Base-by-base conservation (phyloP, 1,140 invertebrate genomes). In the Musca domestica region DNA sequence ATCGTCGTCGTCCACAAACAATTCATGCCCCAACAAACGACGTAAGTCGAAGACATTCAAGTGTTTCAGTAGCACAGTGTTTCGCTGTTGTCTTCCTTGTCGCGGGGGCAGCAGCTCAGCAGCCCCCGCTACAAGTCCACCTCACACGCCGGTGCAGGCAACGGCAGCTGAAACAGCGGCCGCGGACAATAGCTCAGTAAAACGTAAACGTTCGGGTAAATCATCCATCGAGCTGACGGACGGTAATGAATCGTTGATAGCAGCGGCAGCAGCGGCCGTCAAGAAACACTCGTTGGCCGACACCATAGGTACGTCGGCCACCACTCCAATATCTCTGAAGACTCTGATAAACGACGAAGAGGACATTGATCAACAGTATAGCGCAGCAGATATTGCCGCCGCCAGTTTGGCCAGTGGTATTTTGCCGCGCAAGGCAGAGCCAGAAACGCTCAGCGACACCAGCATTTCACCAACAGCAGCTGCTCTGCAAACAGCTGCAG, bases 61-160 rank as follows among this genome's bases (percentile, higher is more conserved):
- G 77, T 80, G 77, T 69, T 80, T 81, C 71, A 73, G 78, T 81
- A 84, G 85, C 76, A 86, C 85, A 84, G 83, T 87, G 83, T 87
- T 87, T 85, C 86, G 86, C 83, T 87, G 86, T 84, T 87, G 86
- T 83, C 83, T 87, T 85, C 86, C 86, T 85, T 87, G 85, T 85
- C 86, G 85, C 83, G 86, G 86, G 85, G 85, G 85, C 76, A 61
- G 56, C 77, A 77, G 77, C 84, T 85, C 85, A 83, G 82, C 83
- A 84, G 84, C 85, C 84, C 84, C 83, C 82, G 82, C 80, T 72
- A 82, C 80, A 82, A 81, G 80, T 76, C 77, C 78, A 74, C 77
- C 78, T 71, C 74, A 76, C 74, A 78, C 78, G 64, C 76, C 80
- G 61, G 74, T 71, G 68, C 73, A 75, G 63, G 70, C 77, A 71